Evolutionary conservation across 1,140 invertebrate genomes (phyloP), one percentile per base, ranked within the genome.

Genomic region (Rhagoletis pomonella): DNA sequence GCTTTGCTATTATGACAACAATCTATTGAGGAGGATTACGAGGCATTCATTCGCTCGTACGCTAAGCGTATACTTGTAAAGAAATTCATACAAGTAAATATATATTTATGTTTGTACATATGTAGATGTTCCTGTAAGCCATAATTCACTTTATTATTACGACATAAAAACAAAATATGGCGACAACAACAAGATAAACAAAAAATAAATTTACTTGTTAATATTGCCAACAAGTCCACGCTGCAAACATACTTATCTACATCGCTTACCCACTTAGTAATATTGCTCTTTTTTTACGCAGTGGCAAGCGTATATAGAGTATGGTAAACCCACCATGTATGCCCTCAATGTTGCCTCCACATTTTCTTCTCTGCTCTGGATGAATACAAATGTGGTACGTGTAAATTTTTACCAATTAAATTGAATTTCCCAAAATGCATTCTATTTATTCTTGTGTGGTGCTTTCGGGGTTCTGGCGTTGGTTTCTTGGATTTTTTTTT

Each of bases 371-470:
- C 29, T 29, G 47, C 69, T 50, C 69, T 50, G 47, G 42, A 55
- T 81, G 47, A 50, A 81, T 81, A 81, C 73, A 81, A 81, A 55
- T 50, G 47, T 81, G 73, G 17, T 81, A 81, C 73, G 73, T 81
- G 47, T 81, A 55, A 81, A 81, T 81, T 58, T 81, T 81, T 81
- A 81, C 44, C 47, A 81, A 81, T 81, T 81, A 81, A 81, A 81
- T 55, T 81, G 73, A 81, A 81, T 81, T 81, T 55, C 47, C 67
- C 42, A 42, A 73, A 73, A 73, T 73, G 42, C 42, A 73, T 73
- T 73, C 44, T 73, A 73, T 73, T 44, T 73, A 73, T 73, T 73
- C 6, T 42, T 47, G 39, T 73, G 10, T 62, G 50, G 4, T 55
- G 50, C 50, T 55, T 4, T 9, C 9, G 50, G 4, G 5, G 1